Evolutionary conservation across 2,113 vertebrate species (phyloP).

Genomic region (Symphodus melops): DNA sequence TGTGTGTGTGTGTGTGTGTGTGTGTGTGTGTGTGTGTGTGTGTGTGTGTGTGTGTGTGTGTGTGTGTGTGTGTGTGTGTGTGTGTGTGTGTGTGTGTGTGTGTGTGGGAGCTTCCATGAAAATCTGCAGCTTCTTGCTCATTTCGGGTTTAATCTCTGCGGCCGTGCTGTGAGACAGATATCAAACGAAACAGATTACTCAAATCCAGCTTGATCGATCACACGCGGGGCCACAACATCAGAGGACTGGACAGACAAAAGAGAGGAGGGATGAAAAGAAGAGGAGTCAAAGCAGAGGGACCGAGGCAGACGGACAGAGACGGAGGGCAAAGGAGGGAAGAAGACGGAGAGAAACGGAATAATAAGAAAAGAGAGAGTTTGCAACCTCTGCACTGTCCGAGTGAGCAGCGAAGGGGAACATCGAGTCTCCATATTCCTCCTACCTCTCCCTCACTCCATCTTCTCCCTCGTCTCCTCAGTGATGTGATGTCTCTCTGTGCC

Average conservation of each 20-base stretch:
- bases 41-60: slow-evolving; percentile 35
- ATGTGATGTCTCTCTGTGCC: slow-evolving; percentile 23
- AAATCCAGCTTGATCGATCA: slow-evolving; percentile 70
- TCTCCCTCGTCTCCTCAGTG: neutral
- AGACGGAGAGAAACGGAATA: slow-evolving; percentile 12
- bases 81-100: slow-evolving; percentile 28
- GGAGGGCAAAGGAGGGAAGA: neutral
- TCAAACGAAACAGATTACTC: slow-evolving; percentile 74
- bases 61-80: slow-evolving; percentile 41
- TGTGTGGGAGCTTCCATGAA: slow-evolving; percentile 26
- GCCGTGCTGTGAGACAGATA: slow-evolving; percentile 58
- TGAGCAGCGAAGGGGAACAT: slow-evolving; percentile 22
- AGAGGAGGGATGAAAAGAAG: slow-evolving; percentile 15
- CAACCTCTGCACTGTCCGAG: neutral
- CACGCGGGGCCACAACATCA: slow-evolving; percentile 21
- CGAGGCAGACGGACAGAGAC: neutral
- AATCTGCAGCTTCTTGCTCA: slow-evolving; percentile 46
- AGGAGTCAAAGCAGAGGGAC: slow-evolving; percentile 16
- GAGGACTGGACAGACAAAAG: slow-evolving; percentile 18
- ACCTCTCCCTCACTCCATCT: slow-evolving; percentile 5
- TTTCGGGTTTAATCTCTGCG: slow-evolving; percentile 58
- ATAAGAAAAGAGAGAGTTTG: slow-evolving; percentile 8
- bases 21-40: slow-evolving; percentile 36
- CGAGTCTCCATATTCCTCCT: slow-evolving; percentile 29
- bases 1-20: slow-evolving; percentile 16